Conservation (phyloP, 2,888 invertebrate genomes). For the Entomobrya proxima region DNA sequence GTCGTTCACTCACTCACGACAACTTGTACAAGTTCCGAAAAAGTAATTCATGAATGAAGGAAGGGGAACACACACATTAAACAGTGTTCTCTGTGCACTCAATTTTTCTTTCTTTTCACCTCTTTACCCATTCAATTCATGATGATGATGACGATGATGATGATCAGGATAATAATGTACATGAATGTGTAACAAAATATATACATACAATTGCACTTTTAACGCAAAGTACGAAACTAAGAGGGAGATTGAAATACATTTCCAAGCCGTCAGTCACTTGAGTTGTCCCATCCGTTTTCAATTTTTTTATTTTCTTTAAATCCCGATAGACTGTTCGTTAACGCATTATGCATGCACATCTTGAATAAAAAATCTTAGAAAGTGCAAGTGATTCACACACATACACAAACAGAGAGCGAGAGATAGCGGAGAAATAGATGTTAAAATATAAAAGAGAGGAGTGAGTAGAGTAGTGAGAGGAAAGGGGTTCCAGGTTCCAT, state of each 20-base stretch:
- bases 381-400: conserved; percentile 68
- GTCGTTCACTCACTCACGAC: conserved; percentile 18
- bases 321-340: conserved; percentile 65
- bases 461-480: not conserved
- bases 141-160: conserved; percentile 21
- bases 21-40: not conserved
- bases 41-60: conserved; percentile 52
- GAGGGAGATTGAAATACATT: conserved; percentile 62
- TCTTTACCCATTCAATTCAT: conserved; percentile 41
- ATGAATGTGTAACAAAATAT: conserved; percentile 24
- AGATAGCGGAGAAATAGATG: not conserved
- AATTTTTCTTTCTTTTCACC: conserved; percentile 22
- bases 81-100: not conserved
- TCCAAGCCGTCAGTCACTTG: conserved; percentile 65
- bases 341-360: conserved; percentile 66
- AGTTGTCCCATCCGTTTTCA: conserved; percentile 62
- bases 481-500: conserved; percentile 65
- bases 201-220: conserved; percentile 44
- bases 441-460: conserved; percentile 5
- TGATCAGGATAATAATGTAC: conserved; percentile 17
- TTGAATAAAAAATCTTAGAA: conserved; percentile 65
- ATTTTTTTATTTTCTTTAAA: conserved; percentile 65
- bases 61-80: conserved; percentile 12
- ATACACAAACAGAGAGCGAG: not conserved
- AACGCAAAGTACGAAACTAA: conserved; percentile 10